Base-by-base conservation (phyloP, 2,888 invertebrate genomes). In the Mythimna albipuncta region DNA sequence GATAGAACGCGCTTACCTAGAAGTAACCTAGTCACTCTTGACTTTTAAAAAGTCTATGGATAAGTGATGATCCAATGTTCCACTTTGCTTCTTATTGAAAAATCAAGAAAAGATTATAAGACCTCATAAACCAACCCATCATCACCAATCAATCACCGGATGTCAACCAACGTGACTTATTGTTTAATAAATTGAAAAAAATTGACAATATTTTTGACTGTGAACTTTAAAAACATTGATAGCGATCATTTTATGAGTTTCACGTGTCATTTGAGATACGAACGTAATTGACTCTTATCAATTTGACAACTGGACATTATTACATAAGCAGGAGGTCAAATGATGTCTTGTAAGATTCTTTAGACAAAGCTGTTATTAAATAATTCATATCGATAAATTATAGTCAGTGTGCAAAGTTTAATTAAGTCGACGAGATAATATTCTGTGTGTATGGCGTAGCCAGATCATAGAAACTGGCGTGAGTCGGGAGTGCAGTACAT, bases 281-380 rank as follows among this genome's bases (percentile, higher is more conserved):
- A 47, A 44, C 50, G 57, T 21, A 13, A 61, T 62, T 52, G 13
- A 1, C 16, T 35, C 16, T 65, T 76, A 79, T 72, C 61, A 52
- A 21, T 44, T 16, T 6, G 11, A 55, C 16, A 54, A 65, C 13
- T 35, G 50, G 26, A 47, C 19, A 55, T 26, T 64, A 64, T 78
- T 72, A 64, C 26, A 59, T 72, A 79, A 72, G 19, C 11, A 16
- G 9, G 16, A 21, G 62, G 72, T 72, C 64, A 68, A 79, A 64
- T 19, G 61, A 3, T 19, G n/a, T 11, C 2, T 68, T 61, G 19
- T 35, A 50, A 41, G 35, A 57, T 47, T 65, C 41, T 62, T 32
- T 26, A 35, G 35, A 61, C 41, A 41, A 47, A 38, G n/a, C 19
- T 21, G 62, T 55, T 55, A 19, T 72, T 38, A 57, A 64, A 63